phyloP scores from a whole-genome alignment of 2,888 invertebrate genomes.

The Thecophora atra region DNA sequence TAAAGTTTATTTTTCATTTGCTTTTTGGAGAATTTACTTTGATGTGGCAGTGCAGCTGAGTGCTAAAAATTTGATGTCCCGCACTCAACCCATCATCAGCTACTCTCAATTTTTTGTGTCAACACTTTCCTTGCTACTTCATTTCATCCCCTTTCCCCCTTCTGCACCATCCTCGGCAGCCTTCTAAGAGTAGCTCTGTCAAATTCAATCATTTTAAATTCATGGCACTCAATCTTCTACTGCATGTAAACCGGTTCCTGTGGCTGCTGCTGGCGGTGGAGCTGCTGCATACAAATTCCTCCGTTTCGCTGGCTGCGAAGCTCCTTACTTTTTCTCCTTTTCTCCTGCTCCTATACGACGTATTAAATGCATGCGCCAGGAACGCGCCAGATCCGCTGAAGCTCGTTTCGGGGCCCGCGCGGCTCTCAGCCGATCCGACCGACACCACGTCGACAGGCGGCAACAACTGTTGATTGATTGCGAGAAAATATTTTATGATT shows the following conservation, averaged over 20 bases:
- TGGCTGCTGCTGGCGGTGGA: neutral
- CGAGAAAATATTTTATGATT: conserved; percentile 37
- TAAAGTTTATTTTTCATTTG: neutral
- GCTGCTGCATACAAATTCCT: conserved; percentile 15
- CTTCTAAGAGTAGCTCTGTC: neutral
- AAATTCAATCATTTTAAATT: conserved; percentile 31
- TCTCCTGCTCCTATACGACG: neutral
- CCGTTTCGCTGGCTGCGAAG: neutral
- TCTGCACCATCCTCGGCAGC: neutral
- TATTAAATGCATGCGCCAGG: conserved; percentile 2
- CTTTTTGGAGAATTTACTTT: neutral
- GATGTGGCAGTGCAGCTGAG: neutral
- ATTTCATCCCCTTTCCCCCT: neutral
- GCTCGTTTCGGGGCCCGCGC: neutral
- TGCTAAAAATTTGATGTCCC: too few relatives aligned
- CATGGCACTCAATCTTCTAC: conserved; percentile 24
- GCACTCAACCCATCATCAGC: too few relatives aligned
- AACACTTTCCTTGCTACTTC: neutral
- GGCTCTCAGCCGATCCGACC: neutral
- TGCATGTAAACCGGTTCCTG: conserved; percentile 18
- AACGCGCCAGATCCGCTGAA: neutral
- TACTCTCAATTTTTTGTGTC: neutral
- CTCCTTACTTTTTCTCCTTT: neutral
- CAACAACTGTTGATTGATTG: conserved; percentile 38
- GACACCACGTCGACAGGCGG: conserved; percentile 24